Percentiles rank a stretch among this genome's conserved stretches.
phyloP scores from a whole-genome alignment of 2,797 vertebrate genomes.

The Parambassis ranga region DNA sequence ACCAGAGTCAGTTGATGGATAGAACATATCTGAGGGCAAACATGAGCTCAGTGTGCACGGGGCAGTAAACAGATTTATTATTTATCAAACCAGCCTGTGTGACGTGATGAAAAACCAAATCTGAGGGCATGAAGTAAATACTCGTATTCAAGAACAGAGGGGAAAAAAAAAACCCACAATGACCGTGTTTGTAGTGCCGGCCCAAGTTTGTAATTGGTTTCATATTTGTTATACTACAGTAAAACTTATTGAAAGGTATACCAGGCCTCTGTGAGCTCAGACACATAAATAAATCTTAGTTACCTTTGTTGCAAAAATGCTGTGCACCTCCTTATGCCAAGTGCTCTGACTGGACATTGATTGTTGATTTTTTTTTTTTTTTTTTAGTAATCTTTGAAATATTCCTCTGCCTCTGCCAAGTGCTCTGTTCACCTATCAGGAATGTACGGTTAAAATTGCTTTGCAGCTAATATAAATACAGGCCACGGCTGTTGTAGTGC shows the following conservation, averaged over 20 bases:
- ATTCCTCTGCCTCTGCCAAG: constrained; percentile 64
- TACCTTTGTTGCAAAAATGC: constrained; percentile 71
- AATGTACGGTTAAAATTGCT: constrained; percentile 82
- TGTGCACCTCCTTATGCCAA: constrained; percentile 65
- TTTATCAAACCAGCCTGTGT: constrained; percentile 60
- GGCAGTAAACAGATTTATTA: constrained; percentile 73
- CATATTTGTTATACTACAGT: constrained; percentile 72
- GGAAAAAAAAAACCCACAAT: constrained; percentile 32
- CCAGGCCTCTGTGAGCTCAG: constrained; percentile 66
- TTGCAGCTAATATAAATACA: constrained; percentile 77
- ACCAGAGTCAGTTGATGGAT: constrained; percentile 69
- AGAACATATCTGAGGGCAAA: constrained; percentile 61
- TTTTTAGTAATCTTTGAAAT: constrained; percentile 72
- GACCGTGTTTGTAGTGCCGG: constrained; percentile 60
- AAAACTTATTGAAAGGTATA: constrained; percentile 70
- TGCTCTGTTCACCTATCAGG: constrained; percentile 77
- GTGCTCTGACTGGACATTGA: constrained; percentile 68
- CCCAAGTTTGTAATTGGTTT: constrained; percentile 73
- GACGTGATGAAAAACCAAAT: constrained; percentile 59
- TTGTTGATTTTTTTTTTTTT: constrained; percentile 44
- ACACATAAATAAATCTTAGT: constrained; percentile 73
- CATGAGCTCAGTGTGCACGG: constrained; percentile 60
- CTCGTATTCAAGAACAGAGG: constrained; percentile 29
- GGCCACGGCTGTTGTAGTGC: constrained; percentile 46
- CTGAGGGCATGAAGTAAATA: constrained; percentile 48